Evolutionary conservation across 53 echinoderm and acorn worm species (phyloP), one percentile per base, ranked within the genome.

Genomic region (Holothuria scabra): DNA sequence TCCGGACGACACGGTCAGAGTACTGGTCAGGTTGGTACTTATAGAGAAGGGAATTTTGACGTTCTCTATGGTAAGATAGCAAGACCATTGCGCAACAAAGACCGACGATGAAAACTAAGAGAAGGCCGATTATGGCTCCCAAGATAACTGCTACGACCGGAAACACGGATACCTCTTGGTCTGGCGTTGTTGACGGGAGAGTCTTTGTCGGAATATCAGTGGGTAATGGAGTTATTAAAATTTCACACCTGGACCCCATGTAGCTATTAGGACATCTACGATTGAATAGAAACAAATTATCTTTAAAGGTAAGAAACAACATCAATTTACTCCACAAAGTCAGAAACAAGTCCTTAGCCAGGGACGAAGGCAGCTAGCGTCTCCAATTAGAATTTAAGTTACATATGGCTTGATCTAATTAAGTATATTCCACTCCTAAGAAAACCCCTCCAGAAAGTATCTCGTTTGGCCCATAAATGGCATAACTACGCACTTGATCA

Each of bases 1-100:
- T 76, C 20, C 76, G 52, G 28, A 76, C 76, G 13, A 76, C 55
- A 24, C 76, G 46, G 14, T 76, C 76, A 12, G 76, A 76, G 76
- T 56, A 33, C 12, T 33, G 76, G 22, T 76, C 52, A 4, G 55
- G 24, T 14, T 25, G 23, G 26, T 55, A 76, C 25, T 76, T 76
- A 4, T 76, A 48, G 48, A 41, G 56, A 11, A 56, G 18, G 9
- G n/a, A 46, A 3, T 52, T 12, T 23, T 48, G 55, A 11, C 48
- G 52, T 56, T 76, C 46, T 56, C 76, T 12, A 28, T 56, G 28
- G 25, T 46, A 28, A 29, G 76, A 41, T 28, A 48, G 26, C 26
- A 76, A 22, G 52, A 76, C 76, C 55, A 55, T 12, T 24, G 41
- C 76, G 56, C 76, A 76, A 56, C 76, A 76, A 22, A 76, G 46